These are phyloP conservation scores for Sialia sialis DNA, from an alignment of 2,113 vertebrate genomes.

Conservation along the genomic window DNA sequence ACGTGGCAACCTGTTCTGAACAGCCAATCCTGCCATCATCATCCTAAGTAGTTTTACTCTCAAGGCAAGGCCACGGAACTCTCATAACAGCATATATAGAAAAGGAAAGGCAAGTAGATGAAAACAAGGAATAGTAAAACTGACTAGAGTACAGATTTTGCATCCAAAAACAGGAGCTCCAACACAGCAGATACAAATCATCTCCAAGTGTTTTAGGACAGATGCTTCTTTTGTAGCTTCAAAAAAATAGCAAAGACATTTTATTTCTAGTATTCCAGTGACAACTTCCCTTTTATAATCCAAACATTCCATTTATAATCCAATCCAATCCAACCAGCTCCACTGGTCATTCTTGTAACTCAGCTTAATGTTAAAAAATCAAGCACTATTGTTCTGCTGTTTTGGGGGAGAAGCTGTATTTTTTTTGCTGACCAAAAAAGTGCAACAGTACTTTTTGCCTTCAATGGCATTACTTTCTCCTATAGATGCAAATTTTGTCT, in stretches of 20 bases:
- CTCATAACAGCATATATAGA: rapidly evolving
- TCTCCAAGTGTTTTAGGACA: background rate
- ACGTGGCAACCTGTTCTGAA: background rate
- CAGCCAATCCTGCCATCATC: background rate
- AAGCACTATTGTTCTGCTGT: background rate
- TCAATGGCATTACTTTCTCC: background rate
- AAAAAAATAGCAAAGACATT: background rate
- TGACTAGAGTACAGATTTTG: background rate
- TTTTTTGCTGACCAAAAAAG: background rate
- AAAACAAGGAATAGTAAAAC: background rate
- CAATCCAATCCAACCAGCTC: too few species aligned
- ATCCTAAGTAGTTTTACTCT: background rate
- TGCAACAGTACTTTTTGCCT: background rate
- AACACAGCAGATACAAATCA: background rate
- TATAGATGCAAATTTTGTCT: background rate
- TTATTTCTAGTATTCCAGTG: background rate
- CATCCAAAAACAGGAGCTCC: background rate
- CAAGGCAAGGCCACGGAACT: background rate
- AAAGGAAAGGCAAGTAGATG: background rate
- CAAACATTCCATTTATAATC: too few species aligned
- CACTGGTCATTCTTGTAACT: background rate
- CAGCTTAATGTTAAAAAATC: background rate
- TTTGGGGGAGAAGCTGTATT: background rate
- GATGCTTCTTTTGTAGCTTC: background rate
- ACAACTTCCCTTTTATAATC: background rate